phyloP scores from a whole-genome alignment of 2,888 invertebrate genomes.

The Achlya flavicornis region DNA sequence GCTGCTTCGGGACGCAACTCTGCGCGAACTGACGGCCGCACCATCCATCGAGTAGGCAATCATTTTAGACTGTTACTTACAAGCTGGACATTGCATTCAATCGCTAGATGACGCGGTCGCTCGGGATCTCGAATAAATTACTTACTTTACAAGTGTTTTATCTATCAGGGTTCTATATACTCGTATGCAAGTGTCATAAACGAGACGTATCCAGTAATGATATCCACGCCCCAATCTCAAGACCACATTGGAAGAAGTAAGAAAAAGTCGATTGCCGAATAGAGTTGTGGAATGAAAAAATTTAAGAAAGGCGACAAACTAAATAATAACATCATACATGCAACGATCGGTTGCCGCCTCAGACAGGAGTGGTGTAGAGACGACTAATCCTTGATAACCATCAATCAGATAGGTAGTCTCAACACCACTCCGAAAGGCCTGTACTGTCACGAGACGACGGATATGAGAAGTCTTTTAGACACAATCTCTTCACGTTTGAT shows the following conservation, averaged over 20 bases:
- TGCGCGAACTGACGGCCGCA: neutral
- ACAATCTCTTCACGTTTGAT: constrained; percentile 1
- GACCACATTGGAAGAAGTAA: neutral
- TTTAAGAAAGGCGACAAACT: neutral
- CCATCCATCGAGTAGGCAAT: constrained; percentile 6
- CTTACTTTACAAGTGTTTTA: constrained; percentile 1
- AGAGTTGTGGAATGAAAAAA: neutral
- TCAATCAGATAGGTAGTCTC: neutral
- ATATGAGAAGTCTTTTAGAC: neutral
- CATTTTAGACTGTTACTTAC: neutral
- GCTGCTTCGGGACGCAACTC: neutral
- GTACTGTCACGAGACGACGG: neutral
- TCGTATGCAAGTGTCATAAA: neutral
- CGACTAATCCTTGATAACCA: neutral
- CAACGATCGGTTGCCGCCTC: neutral
- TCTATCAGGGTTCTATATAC: neutral
- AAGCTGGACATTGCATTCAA: neutral
- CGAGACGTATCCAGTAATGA: neutral
- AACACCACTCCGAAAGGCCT: neutral
- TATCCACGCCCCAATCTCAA: neutral
- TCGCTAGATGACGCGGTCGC: constrained; percentile 2
- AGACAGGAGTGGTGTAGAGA: neutral
- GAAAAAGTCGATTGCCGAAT: neutral
- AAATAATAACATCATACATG: constrained; percentile 2
- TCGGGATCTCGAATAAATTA: neutral